Evolutionary conservation across 2,888 invertebrate species (phyloP), one percentile per base, ranked within the genome.

Genomic region (Hirudinaria manillensis): DNA sequence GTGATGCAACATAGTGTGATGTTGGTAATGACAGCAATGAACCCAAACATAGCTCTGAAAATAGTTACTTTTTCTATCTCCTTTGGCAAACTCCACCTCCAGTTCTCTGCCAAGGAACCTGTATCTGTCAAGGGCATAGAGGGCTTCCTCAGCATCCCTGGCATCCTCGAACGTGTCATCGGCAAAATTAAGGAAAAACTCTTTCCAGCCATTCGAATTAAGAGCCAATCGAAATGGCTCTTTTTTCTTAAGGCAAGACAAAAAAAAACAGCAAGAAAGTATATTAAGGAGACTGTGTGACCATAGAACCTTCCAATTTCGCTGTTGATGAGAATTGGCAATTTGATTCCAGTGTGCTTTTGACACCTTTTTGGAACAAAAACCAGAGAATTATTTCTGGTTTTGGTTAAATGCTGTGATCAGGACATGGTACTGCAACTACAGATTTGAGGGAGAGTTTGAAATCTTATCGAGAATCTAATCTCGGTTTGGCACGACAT

Each of bases 51-150:
- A 19, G 13, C 10, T 13, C 24, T 13, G 13, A 10, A 68, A 1
- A 1, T 68, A 68, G 84, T 82, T 81, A 87, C 86, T 86, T 83
- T 87, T 87, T 74, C 87, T 78, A 78, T 87, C 87, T 74, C 87
- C 87, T 80, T 87, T 83, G 29, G 87, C 87, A 82, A 87, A 87
- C 79, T 87, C 87, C 24, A 87, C 85, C 79, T 87, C 86, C 77
- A 87, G 80, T 77, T 87, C 86, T 66, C 86, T 80, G 19, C 87
- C 87, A 78, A 82, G 83, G 77, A 85, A 84, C 21, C 85, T 80
- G 6, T 83, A 83, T 76, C 86, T 81, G 79, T 87, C 86, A 77
- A 87, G 80, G 76, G 85, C 82, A 76, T 86, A 85, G 76, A 86
- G 80, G 2, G 87, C 87, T 83, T 87, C 87, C 81, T 87, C 87